These are phyloP conservation scores for Brachyrhaphis roseni DNA, from an alignment of 2,797 vertebrate species.

Conservation along the genomic window DNA sequence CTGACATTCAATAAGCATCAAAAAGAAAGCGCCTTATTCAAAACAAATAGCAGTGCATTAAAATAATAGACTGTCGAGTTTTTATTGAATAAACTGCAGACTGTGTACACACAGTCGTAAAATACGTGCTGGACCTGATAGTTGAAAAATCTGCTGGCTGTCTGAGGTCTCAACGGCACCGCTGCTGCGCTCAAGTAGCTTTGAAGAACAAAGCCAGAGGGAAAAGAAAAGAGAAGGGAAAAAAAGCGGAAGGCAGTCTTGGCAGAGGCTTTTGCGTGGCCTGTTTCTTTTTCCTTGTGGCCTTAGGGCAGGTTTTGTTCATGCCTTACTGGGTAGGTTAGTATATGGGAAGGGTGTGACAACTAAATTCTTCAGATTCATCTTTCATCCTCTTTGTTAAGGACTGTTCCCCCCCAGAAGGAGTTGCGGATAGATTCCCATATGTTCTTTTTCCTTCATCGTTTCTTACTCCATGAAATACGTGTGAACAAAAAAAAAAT, in stretches of 20 bases:
- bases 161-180: conserved; percentile 50
- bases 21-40: conserved; percentile 9
- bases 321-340: conserved; percentile 63
- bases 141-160: conserved; percentile 53
- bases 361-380: conserved; percentile 70
- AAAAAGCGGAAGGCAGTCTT: conserved; percentile 71
- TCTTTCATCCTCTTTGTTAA: conserved; percentile 67
- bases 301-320: conserved; percentile 76
- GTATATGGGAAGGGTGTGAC: conserved; percentile 72
- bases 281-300: conserved; percentile 57
- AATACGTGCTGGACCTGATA: conserved; percentile 53
- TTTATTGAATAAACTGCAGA: conserved; percentile 33
- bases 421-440: conserved; percentile 31
- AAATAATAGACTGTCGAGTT: conserved; percentile 5
- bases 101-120: conserved; percentile 19
- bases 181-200: conserved; percentile 69
- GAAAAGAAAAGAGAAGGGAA: conserved; percentile 64
- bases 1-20: conserved; percentile 26
- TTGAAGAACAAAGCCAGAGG: conserved; percentile 80
- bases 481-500: neutral
- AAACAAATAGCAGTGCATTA: conserved; percentile 26
- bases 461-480: neutral
- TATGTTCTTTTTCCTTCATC: neutral
- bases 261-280: conserved; percentile 64
- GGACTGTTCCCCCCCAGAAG: conserved; percentile 41